A percentile compares a stretch with the other conserved stretches of the same genome.
These are phyloP conservation scores for Stigmatopora argus DNA, from an alignment of 2,113 vertebrate genomes.

Conservation along the genomic window DNA sequence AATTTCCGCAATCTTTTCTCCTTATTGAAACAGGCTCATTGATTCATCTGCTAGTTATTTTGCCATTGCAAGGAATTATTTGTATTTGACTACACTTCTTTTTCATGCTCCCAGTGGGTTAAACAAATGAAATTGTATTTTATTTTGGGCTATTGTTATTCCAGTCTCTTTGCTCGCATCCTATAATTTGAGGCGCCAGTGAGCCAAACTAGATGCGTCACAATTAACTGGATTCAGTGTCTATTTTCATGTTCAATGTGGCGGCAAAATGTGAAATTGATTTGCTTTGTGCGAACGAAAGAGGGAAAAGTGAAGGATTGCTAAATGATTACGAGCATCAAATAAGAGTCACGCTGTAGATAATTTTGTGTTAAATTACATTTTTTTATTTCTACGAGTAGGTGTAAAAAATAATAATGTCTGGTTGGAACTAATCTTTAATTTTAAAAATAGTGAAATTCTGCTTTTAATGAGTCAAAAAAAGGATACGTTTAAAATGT, in stretches of 20 bases:
- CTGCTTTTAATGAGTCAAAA: too few species aligned
- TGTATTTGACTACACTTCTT: not conserved
- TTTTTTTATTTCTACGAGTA: not conserved
- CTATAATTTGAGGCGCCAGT: slow-evolving; percentile 67
- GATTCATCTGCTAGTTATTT: not conserved
- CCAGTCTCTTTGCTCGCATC: slow-evolving; percentile 48
- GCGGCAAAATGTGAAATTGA: slow-evolving; percentile 64
- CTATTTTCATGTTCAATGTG: slow-evolving; percentile 65
- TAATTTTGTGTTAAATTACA: not conserved
- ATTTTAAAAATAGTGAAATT: not conserved
- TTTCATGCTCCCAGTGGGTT: slow-evolving; percentile 15
- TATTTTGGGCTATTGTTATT: slow-evolving; percentile 39
- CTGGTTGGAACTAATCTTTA: not conserved
- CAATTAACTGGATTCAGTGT: slow-evolving; percentile 61
- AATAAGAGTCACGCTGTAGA: not conserved
- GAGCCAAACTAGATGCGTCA: slow-evolving; percentile 60
- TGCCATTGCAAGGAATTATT: not conserved
- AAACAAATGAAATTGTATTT: slow-evolving; percentile 52
- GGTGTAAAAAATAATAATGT: not conserved
- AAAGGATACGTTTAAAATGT: too few species aligned
- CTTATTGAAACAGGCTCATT: not conserved
- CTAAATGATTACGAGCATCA: not conserved
- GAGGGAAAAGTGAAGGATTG: not conserved
- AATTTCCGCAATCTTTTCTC: slow-evolving; percentile 10
- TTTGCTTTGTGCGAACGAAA: slow-evolving; percentile 45